phyloP scores from a whole-genome alignment of 2,113 vertebrate genomes.

The Sterna hirundo region DNA sequence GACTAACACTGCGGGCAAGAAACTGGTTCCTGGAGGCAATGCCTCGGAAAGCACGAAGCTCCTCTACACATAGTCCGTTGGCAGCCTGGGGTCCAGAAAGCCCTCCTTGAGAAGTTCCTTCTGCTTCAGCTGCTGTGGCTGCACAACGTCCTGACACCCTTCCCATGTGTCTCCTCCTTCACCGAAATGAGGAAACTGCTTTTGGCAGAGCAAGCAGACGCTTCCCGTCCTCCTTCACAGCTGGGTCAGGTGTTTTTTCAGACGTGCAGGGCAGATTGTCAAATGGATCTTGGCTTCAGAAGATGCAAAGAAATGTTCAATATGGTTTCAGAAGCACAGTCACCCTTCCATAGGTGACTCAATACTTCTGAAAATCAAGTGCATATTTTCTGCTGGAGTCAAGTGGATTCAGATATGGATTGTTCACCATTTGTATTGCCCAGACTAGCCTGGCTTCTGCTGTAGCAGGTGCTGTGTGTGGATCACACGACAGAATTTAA shows the following conservation, averaged over 20 bases:
- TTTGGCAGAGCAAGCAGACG: rapidly evolving
- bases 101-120: background rate
- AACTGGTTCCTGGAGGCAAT: background rate
- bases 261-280: background rate
- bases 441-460: background rate
- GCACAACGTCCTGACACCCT: background rate
- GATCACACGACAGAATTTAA: background rate
- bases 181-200: background rate
- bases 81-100: background rate
- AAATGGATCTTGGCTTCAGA: background rate
- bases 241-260: background rate
- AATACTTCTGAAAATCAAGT: background rate
- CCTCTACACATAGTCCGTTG: background rate
- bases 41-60: background rate
- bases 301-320: background rate
- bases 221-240: background rate
- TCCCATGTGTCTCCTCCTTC: background rate
- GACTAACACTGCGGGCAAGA: background rate
- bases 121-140: background rate
- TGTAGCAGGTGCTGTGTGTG: background rate
- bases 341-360: background rate
- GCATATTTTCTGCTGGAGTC: background rate
- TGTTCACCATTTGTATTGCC: background rate
- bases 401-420: background rate
- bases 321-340: background rate